Evolutionary conservation across 2,797 vertebrate genomes (phyloP).

Genomic region (Centroberyx gerrardi): DNA sequence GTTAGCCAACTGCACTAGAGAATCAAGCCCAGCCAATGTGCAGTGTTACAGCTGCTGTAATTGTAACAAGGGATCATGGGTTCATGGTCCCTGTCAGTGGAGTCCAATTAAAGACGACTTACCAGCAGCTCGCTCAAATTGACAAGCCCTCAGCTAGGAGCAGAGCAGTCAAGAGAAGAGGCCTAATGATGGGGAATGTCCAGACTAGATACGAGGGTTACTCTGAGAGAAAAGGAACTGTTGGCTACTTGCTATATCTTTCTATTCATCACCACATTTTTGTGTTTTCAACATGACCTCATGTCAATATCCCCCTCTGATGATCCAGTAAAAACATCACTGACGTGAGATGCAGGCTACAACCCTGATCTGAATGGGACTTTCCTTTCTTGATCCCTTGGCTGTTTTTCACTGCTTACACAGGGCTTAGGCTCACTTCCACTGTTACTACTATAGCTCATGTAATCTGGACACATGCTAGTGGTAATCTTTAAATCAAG

Average conservation of each 20-base stretch:
- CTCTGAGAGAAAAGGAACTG: neutral
- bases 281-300: neutral
- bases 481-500: slow-evolving; percentile 11
- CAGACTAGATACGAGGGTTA: neutral
- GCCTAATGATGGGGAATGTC: neutral
- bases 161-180: neutral
- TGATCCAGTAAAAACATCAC: neutral
- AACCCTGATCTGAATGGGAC: neutral
- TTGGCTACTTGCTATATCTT: neutral
- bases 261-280: neutral
- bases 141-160: neutral
- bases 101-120: neutral
- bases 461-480: slow-evolving; percentile 15
- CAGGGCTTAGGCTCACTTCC: slow-evolving; percentile 5
- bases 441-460: neutral
- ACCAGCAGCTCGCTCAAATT: neutral
- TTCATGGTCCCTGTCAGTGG: neutral
- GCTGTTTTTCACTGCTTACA: neutral
- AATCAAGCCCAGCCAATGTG: neutral
- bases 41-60: neutral
- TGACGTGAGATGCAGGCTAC: neutral
- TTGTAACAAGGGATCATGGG: neutral
- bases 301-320: neutral
- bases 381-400: neutral
- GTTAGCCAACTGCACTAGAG: neutral